A percentile compares a stretch with the other conserved stretches of the same genome.
phyloP scores from a whole-genome alignment of 1,140 invertebrate genomes.

The Drosophila melanica region DNA sequence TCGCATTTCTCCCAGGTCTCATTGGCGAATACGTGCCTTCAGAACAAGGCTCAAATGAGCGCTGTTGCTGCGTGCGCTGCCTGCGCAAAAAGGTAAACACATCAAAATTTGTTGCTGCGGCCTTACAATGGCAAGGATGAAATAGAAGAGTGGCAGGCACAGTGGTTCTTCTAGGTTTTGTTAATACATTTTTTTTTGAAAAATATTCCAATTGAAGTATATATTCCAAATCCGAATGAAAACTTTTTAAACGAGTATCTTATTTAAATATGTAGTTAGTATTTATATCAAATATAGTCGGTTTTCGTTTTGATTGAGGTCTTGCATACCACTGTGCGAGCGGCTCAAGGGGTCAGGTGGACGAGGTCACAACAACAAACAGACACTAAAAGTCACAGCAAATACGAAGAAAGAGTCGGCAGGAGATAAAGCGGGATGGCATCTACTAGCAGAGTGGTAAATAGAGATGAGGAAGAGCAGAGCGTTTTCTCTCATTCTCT shows the following conservation, averaged over 20 bases:
- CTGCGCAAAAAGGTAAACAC: conserved; percentile 69
- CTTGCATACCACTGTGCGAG: conserved; percentile 48
- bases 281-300: no score
- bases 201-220: not conserved
- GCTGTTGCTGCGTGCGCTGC: conserved; percentile 35
- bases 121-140: conserved; percentile 29
- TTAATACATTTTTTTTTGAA: no score
- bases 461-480: conserved; percentile 1
- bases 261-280: not conserved
- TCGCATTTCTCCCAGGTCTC: not conserved
- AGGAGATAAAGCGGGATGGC: conserved; percentile 12
- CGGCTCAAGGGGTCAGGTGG: conserved; percentile 72
- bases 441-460: conserved; percentile 9
- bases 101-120: conserved; percentile 77
- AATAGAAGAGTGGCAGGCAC: conserved; percentile 20
- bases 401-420: conserved; percentile 10
- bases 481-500: not conserved
- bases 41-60: conserved; percentile 60
- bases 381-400: conserved; percentile 69
- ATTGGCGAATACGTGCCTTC: conserved; percentile 21
- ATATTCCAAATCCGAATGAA: not conserved
- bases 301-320: not conserved
- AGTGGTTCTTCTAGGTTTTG: conserved; percentile 7
- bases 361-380: conserved; percentile 70
- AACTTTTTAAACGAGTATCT: not conserved